Base-by-base conservation (phyloP, 2,888 invertebrate species). In the Drosophila merina region DNA sequence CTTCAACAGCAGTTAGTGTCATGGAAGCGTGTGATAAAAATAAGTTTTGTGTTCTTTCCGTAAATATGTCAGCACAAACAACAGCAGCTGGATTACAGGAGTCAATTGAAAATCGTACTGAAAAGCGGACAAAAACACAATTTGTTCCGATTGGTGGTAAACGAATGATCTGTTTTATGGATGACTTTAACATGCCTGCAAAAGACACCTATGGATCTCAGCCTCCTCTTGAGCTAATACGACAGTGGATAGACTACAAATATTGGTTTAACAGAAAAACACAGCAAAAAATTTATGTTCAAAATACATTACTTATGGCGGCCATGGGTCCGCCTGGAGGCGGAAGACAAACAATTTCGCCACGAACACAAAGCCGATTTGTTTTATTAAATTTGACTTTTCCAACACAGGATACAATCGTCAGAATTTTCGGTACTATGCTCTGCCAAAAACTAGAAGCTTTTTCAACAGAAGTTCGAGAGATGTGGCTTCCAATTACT, bases 161-260 rank as follows among this genome's bases (percentile, higher is more conserved):
- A 92, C 95, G 93, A 75, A 94, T 98, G 94, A 94, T 97, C 63
- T 94, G 96, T 7, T 97, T 97, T 90, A 94, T 98, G 94, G 98
- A 98, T 90, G 97, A 98, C 90, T 95, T 98, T 84, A 97, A 97
- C 92, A 97, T 97, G 97, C 97, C 97, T 0, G 96, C 96, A 6
- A 96, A 96, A 76, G 97, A 98, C 88, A 93, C 93, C 10, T 97
- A 96, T 89, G 97, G 97, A 0, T 96, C 97, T 0, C 97, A 97
- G 90, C 97, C 97, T 4, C 97, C 97, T 0, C 92, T 98, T 6
- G 97, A 98, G 91, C 92, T 97, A 49, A 93, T 97, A 52, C 93
- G 96, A 14, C 95, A 97, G 79, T 97, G 96, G 96, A 93, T 97
- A 62, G 97, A 97, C 92, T 97, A 97, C 88, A 96, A 96, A 1